Conservation (phyloP, 2,888 invertebrate species). For the Caenorhabditis virilis region DNA sequence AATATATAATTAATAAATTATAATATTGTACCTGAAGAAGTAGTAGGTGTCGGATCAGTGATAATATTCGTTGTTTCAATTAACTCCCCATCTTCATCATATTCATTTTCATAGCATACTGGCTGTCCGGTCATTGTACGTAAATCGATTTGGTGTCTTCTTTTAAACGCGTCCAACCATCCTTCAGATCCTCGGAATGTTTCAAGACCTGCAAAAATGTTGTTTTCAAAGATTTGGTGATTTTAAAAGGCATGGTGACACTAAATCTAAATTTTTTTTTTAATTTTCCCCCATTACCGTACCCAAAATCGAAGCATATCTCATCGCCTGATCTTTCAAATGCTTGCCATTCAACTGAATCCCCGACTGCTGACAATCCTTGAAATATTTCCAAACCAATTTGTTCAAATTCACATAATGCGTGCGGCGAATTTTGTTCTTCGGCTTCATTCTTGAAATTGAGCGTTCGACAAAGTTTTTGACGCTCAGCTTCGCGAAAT, state of each 20-base stretch:
- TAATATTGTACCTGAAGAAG: no score
- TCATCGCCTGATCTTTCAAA: slow-evolving; percentile 50
- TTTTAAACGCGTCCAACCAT: slow-evolving; percentile 56
- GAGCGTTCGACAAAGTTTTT: not conserved
- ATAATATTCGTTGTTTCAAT: no score
- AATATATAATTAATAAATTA: no score
- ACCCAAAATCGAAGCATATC: slow-evolving; percentile 47
- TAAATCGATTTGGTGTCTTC: slow-evolving; percentile 51
- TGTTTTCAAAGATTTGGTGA: not conserved
- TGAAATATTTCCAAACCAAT: slow-evolving; percentile 50
- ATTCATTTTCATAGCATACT: slow-evolving; percentile 45
- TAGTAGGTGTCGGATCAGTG: no score
- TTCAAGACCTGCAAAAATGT: slow-evolving; percentile 24
- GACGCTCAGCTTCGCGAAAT: no score
- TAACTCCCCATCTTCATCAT: slow-evolving; percentile 16
- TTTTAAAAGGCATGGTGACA: no score
- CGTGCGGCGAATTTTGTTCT: slow-evolving; percentile 32
- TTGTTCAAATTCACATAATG: slow-evolving; percentile 48
- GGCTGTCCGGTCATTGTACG: slow-evolving; percentile 49
- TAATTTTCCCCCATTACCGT: not conserved
- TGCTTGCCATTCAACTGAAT: slow-evolving; percentile 41
- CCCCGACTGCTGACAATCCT: slow-evolving; percentile 37
- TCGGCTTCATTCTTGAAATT: not conserved
- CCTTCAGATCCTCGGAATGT: slow-evolving; percentile 55
- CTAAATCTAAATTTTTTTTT: not conserved